A percentile compares a stretch with the other conserved stretches of the same genome.
phyloP scores from a whole-genome alignment of 2,888 invertebrate species.

The Parapristionchus giblindavisi region DNA sequence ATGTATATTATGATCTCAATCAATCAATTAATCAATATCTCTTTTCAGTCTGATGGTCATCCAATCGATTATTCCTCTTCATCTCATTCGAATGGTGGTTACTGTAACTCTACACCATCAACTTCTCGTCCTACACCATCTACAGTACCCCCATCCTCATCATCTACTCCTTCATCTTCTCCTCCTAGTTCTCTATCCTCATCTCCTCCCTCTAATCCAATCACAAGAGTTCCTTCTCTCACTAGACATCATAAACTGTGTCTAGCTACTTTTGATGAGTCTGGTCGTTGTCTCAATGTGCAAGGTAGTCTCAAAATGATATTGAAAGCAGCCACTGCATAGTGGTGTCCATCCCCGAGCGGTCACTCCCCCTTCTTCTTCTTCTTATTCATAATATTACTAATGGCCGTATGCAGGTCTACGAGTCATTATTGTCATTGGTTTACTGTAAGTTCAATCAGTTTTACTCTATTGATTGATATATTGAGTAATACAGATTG shows the following conservation, averaged over 20 bases:
- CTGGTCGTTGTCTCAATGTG: slow-evolving; percentile 10
- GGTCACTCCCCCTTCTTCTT: too few relatives aligned
- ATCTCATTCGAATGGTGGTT: too few relatives aligned
- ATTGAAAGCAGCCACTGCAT: slow-evolving; percentile 15
- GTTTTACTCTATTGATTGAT: too few relatives aligned
- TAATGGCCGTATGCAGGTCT: too few relatives aligned
- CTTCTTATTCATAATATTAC: too few relatives aligned
- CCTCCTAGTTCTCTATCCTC: not conserved
- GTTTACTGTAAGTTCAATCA: too few relatives aligned
- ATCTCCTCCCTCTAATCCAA: not conserved
- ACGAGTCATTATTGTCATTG: too few relatives aligned
- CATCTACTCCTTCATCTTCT: slow-evolving; percentile 9
- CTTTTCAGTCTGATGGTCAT: not conserved
- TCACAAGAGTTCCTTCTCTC: slow-evolving; percentile 41
- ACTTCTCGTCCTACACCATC: not conserved
- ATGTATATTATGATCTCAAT: too few relatives aligned
- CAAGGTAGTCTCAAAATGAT: slow-evolving; percentile 33
- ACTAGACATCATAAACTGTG: slow-evolving; percentile 42
- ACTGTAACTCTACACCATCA: not conserved
- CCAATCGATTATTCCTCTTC: too few relatives aligned
- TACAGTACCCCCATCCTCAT: not conserved
- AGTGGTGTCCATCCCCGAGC: too few relatives aligned
- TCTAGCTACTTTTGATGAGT: slow-evolving; percentile 41
- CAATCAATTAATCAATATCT: not conserved
- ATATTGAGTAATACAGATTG: too few relatives aligned